These are phyloP conservation scores for Sebastes paucispinis DNA, from an alignment of 2,797 vertebrate genomes.

Conservation along the genomic window DNA sequence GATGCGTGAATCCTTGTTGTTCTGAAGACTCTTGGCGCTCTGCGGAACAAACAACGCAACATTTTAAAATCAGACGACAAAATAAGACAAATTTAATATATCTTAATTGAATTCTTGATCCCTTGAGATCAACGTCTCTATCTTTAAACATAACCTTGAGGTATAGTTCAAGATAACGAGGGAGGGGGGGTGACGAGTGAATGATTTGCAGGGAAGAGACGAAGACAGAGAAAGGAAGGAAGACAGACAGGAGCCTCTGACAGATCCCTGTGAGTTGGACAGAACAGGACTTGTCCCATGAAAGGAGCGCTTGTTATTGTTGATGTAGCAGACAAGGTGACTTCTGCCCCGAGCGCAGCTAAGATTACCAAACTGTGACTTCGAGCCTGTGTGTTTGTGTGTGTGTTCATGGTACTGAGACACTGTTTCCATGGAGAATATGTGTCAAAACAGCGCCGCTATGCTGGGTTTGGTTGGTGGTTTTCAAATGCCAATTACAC, in stretches of 20 bases:
- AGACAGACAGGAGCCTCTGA: slow-evolving; percentile 48
- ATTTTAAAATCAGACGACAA: neutral
- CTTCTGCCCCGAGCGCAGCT: slow-evolving; percentile 46
- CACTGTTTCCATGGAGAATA: slow-evolving; percentile 36
- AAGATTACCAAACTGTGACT: slow-evolving; percentile 51
- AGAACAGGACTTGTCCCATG: slow-evolving; percentile 68
- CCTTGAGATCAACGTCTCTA: neutral
- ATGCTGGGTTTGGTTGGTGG: slow-evolving; percentile 27
- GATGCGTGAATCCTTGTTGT: slow-evolving; percentile 88
- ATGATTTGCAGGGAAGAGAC: slow-evolving; percentile 13
- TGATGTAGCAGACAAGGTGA: slow-evolving; percentile 61
- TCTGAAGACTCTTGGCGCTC: slow-evolving; percentile 85
- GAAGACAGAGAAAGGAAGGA: slow-evolving; percentile 13
- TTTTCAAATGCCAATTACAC: slow-evolving; percentile 37
- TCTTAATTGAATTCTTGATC: neutral
- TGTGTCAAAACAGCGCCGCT: slow-evolving; percentile 53
- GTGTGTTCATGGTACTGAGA: neutral
- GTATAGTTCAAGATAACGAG: neutral
- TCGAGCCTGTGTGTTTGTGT: neutral
- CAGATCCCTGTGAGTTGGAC: slow-evolving; percentile 48
- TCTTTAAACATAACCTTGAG: slow-evolving; percentile 8
- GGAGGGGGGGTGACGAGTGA: slow-evolving; percentile 26
- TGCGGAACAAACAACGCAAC: slow-evolving; percentile 61
- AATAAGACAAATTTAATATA: neutral
- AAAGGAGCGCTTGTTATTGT: slow-evolving; percentile 66